A percentile compares a stretch with the other conserved stretches of the same genome.
phyloP scores from a whole-genome alignment of 2,888 invertebrate genomes.

The Tyria jacobaeae region DNA sequence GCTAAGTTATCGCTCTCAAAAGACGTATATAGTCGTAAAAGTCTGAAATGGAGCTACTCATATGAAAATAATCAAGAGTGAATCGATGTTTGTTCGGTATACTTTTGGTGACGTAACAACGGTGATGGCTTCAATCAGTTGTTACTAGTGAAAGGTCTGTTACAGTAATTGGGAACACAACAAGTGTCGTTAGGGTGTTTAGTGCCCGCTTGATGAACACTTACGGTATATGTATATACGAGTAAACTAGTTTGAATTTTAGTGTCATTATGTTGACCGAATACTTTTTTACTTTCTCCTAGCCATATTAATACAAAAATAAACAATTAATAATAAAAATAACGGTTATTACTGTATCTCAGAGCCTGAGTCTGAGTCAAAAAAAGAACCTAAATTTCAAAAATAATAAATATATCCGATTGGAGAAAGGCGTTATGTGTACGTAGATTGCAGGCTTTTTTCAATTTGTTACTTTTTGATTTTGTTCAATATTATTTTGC shows the following conservation, averaged over 20 bases:
- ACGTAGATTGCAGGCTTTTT: too few relatives aligned
- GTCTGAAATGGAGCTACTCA: slow-evolving; percentile 75
- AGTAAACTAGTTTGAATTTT: slow-evolving; percentile 28
- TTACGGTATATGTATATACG: slow-evolving; percentile 14
- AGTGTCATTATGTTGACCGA: too few relatives aligned
- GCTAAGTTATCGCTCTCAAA: slow-evolving; percentile 85
- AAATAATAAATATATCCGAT: too few relatives aligned
- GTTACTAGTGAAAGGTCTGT: slow-evolving; percentile 39
- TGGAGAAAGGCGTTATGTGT: too few relatives aligned
- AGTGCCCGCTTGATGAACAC: slow-evolving; percentile 47
- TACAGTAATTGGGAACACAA: slow-evolving; percentile 50
- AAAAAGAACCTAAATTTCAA: too few relatives aligned
- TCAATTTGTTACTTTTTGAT: too few relatives aligned
- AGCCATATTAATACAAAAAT: too few relatives aligned
- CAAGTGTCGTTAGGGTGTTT: slow-evolving; percentile 56
- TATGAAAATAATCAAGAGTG: slow-evolving; percentile 82
- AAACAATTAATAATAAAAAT: too few relatives aligned
- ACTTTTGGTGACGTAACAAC: slow-evolving; percentile 48
- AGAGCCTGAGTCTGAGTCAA: too few relatives aligned
- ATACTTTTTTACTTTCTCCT: too few relatives aligned
- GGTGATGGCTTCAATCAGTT: slow-evolving; percentile 39
- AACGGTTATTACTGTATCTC: too few relatives aligned
- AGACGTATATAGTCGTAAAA: slow-evolving; percentile 83
- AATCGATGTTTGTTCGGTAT: slow-evolving; percentile 66
- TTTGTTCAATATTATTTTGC: too few relatives aligned